Conservation (phyloP, 2,888 invertebrate species). For the Morinoia aosen region DNA sequence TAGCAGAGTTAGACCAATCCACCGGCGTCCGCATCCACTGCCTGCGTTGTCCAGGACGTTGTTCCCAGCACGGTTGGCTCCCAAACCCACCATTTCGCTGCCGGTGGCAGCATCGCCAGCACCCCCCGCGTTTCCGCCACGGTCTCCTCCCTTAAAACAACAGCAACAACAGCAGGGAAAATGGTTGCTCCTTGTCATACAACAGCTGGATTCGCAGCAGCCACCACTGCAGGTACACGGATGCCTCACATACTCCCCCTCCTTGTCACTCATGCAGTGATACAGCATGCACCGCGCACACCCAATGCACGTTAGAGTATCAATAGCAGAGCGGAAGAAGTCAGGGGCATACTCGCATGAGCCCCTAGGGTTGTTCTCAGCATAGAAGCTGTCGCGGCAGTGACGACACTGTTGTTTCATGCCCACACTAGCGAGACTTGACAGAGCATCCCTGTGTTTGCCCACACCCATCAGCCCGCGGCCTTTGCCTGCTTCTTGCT, state of each 20-base stretch:
- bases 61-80: not conserved
- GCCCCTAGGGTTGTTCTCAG: constrained; percentile 88
- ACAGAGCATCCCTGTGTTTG: constrained; percentile 16
- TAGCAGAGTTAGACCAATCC: constrained; percentile 87
- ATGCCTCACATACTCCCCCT: constrained; percentile 87
- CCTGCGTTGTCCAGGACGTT: not conserved
- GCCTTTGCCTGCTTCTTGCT: constrained; percentile 32
- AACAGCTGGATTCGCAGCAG: constrained; percentile 80
- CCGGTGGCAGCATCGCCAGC: constrained; percentile 78
- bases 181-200: constrained; percentile 87
- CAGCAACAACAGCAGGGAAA: constrained; percentile 91
- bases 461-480: not conserved
- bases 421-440: constrained; percentile 58
- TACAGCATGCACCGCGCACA: constrained; percentile 92
- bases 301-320: constrained; percentile 85
- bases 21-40: constrained; percentile 80
- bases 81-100: constrained; percentile 32
- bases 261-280: constrained; percentile 92
- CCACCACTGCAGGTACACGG: constrained; percentile 81
- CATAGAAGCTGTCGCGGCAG: constrained; percentile 78
- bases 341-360: constrained; percentile 84
- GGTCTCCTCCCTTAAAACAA: constrained; percentile 87
- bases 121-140: constrained; percentile 86
- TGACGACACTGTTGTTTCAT: constrained; percentile 72
- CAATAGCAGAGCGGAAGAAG: constrained; percentile 83